A percentile compares a stretch with the other conserved stretches of the same genome.
Conservation (phyloP, 2,113 vertebrate genomes). For the Sturnira hondurensis region DNA sequence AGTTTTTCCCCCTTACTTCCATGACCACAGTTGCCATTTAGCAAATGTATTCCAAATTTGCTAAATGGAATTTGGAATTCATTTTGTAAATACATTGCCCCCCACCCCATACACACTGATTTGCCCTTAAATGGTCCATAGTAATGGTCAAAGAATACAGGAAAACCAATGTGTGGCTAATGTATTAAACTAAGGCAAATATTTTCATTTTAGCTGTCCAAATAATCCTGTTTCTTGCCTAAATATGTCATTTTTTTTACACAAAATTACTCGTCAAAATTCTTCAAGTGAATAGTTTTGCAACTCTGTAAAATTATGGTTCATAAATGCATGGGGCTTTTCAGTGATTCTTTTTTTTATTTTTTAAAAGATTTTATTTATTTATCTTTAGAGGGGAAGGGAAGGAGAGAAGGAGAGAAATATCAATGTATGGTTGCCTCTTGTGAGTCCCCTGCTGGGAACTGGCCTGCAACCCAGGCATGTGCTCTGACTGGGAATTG, state of each 20-base stretch:
- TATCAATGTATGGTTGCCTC: too few species aligned
- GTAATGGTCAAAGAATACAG: neutral
- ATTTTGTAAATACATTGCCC: neutral
- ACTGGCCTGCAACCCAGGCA: too few species aligned
- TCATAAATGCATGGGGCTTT: neutral
- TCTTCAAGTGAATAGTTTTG: neutral
- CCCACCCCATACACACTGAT: neutral
- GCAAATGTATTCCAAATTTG: too few species aligned
- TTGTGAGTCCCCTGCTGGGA: too few species aligned
- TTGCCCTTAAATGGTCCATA: neutral
- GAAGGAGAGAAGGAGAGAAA: too few species aligned
- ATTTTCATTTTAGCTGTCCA: neutral
- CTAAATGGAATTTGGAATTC: neutral
- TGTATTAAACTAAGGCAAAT: neutral
- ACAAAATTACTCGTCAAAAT: neutral
- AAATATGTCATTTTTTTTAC: neutral
- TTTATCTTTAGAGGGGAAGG: too few species aligned
- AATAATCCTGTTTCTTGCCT: neutral
- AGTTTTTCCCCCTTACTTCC: neutral
- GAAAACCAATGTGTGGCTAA: neutral
- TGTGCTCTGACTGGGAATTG: too few species aligned
- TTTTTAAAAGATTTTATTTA: too few species aligned
- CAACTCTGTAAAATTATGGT: neutral
- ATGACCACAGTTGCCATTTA: neutral
- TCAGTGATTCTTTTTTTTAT: neutral